A percentile compares a stretch with the other conserved stretches of the same genome.
phyloP scores from a whole-genome alignment of 2,888 invertebrate genomes.

The Apamea monoglypha region DNA sequence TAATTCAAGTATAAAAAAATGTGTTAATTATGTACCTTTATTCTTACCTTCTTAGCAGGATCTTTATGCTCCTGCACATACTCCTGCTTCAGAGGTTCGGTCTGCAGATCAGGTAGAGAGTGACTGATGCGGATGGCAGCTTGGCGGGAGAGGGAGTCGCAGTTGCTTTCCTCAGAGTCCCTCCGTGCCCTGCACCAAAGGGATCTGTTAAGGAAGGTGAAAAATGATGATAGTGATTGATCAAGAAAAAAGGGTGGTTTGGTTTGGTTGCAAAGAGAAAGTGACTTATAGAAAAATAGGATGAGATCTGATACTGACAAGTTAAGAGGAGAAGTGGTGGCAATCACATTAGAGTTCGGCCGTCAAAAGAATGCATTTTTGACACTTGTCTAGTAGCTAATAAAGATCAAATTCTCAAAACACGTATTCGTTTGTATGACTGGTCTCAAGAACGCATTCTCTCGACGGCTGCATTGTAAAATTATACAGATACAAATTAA shows the following conservation, averaged over 20 bases:
- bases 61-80: slow-evolving; percentile 94
- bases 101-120: slow-evolving; percentile 93
- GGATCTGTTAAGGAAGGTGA: slow-evolving; percentile 68
- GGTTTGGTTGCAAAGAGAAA: neutral
- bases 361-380: too few species aligned
- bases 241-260: slow-evolving; percentile 13
- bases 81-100: slow-evolving; percentile 92
- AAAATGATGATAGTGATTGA: slow-evolving; percentile 32
- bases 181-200: slow-evolving; percentile 82
- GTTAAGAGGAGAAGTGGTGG: neutral
- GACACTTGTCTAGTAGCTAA: too few species aligned
- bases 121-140: slow-evolving; percentile 94
- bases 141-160: slow-evolving; percentile 91
- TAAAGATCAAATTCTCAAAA: too few species aligned
- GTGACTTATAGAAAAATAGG: neutral
- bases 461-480: neutral
- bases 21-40: too few species aligned
- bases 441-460: too few species aligned
- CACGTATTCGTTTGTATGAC: too few species aligned
- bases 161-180: slow-evolving; percentile 88
- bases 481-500: neutral
- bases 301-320: neutral
- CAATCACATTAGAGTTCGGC: too few species aligned
- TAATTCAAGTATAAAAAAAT: too few species aligned
- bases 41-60: slow-evolving; percentile 92